Base-by-base conservation (phyloP, 2,113 vertebrate genomes). In the Scortum barcoo region DNA sequence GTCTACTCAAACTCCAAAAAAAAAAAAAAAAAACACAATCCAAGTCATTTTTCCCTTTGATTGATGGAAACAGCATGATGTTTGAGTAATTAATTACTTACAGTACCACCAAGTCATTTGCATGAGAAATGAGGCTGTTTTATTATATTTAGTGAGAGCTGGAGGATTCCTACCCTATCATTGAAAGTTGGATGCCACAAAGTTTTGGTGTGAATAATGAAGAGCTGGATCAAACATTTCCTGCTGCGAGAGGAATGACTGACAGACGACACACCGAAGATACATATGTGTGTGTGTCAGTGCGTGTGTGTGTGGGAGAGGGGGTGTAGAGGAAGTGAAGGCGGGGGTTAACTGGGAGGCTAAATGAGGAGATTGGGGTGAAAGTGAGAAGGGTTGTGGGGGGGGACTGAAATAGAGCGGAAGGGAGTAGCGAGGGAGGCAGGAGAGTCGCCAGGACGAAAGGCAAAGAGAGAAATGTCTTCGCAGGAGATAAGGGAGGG, bases 401-500 rank as follows among this genome's bases (percentile, higher is more conserved):
- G 3, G 3, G 14, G 2, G 8, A 44, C 71, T 1, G 65, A 87
- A 85, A 87, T 84, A 71, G 76, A 85, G 79, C 2, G 3, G 54
- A 86, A 74, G 87, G 46, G 66, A 81, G 80, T 10, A 28, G 68
- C 6, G 4, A 50, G 79, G 42, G 69, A 72, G 58, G n/a, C 1
- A 24, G 28, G 84, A 48, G 69, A 81, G 76, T 7, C 17, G 68
- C 2, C 2, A 50, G 7, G 33, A 54, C 0, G 50, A 78, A 78
- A 42, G 48, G 76, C 58, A 54, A 48, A 33, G 19, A 60, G 48
- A 50, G 63, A 71, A 62, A 71, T 57, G 72, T 76, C 79, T 70
- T 33, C 20, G 68, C 0, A 5, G 51, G 73, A 85, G 91, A 90
- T 86, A 89, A 87, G 76, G 56, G 68, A 63, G 26, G 50, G 50